Evolutionary conservation across 2,888 invertebrate genomes (phyloP), one percentile per base, ranked within the genome.

Genomic region (Crematogaster levior): DNA sequence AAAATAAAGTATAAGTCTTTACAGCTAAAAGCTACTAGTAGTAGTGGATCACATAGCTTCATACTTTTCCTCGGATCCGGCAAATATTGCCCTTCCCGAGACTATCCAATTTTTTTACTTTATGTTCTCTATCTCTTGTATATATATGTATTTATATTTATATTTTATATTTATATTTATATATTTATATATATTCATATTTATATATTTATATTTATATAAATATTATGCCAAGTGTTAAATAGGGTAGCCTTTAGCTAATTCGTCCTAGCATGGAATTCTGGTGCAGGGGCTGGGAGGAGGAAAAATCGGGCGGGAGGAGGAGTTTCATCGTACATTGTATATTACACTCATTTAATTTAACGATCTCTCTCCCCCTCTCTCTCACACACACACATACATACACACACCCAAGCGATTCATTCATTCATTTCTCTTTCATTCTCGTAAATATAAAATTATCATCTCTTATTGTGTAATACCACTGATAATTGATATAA

Each of bases 1-100:
- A 94, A 94, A 94, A 94, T 94, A 94, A 94, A 93, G 93, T 94
- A 93, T 93, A 94, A 94, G 93, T 94, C 93, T 94, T 94, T 93
- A 94, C 94, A 94, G 92, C 94, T 94, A 94, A 94, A 94, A 94
- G 94, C 94, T 94, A 94, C 94, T 94, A 94, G 92, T 93, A 92
- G 91, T 92, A 92, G 93, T 93, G 93, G 94, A 94, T 94, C 94
- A 94, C 94, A 94, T 94, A 94, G 93, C 94, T 94, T 94, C 92
- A 93, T 93, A 94, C 93, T 93, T 93, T 90, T 92, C 86, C 89
- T 88, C 88, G 91, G 89, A 83, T 63, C 81, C 63, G 72, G 86
- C 88, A 90, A 90, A 86, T 88, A 87, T 89, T 89, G 89, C 87
- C 60, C 86, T 51, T 56, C 24, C 85, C 89, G 85, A 88, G 87